A percentile compares a stretch with the other conserved stretches of the same genome.
phyloP scores from a whole-genome alignment of 2,888 invertebrate genomes.

The Pachycephus smyrnensis region DNA sequence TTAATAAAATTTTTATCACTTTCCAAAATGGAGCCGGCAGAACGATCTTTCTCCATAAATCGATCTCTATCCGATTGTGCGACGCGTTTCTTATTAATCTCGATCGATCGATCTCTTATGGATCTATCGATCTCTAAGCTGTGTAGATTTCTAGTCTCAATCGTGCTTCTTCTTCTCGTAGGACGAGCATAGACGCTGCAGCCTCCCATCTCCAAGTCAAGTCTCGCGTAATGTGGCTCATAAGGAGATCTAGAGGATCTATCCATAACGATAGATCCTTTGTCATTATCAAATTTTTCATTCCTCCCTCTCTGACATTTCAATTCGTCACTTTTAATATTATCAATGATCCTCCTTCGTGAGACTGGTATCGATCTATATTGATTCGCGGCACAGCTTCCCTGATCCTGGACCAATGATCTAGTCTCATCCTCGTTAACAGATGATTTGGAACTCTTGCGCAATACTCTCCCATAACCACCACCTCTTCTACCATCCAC shows the following conservation, averaged over 20 bases:
- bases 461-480: constrained; percentile 39
- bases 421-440: not conserved
- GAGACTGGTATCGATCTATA: constrained; percentile 48
- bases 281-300: not conserved
- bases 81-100: not conserved
- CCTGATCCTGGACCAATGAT: not conserved
- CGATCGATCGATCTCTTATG: not conserved
- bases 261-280: not conserved
- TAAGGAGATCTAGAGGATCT: not conserved
- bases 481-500: constrained; percentile 31
- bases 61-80: not conserved
- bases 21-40: not conserved
- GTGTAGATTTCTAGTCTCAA: not conserved
- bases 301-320: not conserved
- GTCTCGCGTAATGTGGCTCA: not conserved
- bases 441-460: constrained; percentile 32
- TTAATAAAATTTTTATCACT: not conserved
- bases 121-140: not conserved
- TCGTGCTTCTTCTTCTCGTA: not conserved
- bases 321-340: constrained; percentile 28
- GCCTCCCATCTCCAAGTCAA: not conserved
- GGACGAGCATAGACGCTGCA: not conserved
- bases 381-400: not conserved
- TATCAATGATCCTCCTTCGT: constrained; percentile 55
- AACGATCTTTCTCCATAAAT: not conserved